Conservation (phyloP, 2,797 vertebrate species). For the Remorina albescens region DNA sequence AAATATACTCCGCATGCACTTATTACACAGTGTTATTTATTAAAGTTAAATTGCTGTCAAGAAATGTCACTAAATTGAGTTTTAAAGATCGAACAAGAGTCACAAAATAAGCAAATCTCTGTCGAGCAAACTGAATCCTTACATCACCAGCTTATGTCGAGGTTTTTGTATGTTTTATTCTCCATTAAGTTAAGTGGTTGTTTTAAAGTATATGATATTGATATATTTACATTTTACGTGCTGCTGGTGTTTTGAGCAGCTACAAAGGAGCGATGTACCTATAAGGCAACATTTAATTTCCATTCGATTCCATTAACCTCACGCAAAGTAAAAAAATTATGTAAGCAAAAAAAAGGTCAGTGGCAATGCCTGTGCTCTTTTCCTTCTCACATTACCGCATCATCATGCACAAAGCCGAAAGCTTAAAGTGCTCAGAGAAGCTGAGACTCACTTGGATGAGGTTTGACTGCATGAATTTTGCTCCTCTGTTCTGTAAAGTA, state of each 20-base stretch:
- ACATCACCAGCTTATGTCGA: not conserved
- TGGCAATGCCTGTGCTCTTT: conserved; percentile 34
- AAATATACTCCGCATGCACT: conserved; percentile 14
- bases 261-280: not conserved
- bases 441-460: not conserved
- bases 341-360: conserved; percentile 37
- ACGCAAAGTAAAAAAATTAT: conserved; percentile 33
- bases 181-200: conserved; percentile 18
- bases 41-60: conserved; percentile 32
- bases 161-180: conserved; percentile 12
- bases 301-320: conserved; percentile 56
- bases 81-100: conserved; percentile 5
- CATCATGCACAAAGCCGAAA: conserved; percentile 1
- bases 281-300: conserved; percentile 21
- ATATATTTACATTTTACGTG: conserved; percentile 27
- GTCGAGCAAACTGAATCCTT: not conserved
- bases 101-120: conserved; percentile 15
- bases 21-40: conserved; percentile 32
- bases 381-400: conserved; percentile 40
- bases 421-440: conserved; percentile 1
- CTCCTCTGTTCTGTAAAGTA: not conserved
- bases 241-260: conserved; percentile 17
- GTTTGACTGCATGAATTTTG: not conserved
- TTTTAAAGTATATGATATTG: conserved; percentile 14
- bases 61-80: conserved; percentile 5